Base-by-base conservation (phyloP, 2,888 invertebrate genomes). In the Blera fallax region DNA sequence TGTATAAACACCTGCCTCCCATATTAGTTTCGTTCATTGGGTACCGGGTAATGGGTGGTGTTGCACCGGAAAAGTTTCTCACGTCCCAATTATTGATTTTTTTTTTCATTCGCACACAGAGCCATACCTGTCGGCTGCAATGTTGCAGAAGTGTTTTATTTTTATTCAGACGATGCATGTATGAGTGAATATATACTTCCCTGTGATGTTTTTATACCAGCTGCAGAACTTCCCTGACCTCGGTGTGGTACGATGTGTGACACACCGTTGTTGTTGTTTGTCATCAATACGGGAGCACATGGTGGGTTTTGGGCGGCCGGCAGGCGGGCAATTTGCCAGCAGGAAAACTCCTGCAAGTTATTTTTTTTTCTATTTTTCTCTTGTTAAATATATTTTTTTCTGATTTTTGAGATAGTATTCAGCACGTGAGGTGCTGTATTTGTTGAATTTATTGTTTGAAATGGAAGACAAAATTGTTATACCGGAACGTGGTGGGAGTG, bases 41-140 rank as follows among this genome's bases (percentile, higher is more conserved):
- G 10, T 29, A 37, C 40, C n/a, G 52, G 27, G n/a, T n/a, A n/a
- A n/a, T 52, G 32, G 64, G 50, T 60, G 67, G 67, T 60, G 69
- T 76, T 80, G 80, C 80, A 81, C 80, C 69, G 76, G 76, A 70
- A 70, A 81, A 69, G 65, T 65, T 82, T 76, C 76, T 72, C 82
- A 82, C 82, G 82, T 82, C 64, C 77, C 70, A 70, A 77, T 82
- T 82, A 82, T 82, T 77, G 82, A 82, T 82, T 82, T 76, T 82
- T 64, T 82, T 82, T 76, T 82, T 64, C 32, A 54, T 32, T 32
- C 37, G 18, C 72, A 16, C n/a, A 64, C 37, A 11, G 64, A 6
- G 14, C 14, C 45, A 56, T 34, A 58, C 32, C 2, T n/a, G 11
- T 37, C 8, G 27, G 6, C 37, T 80, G 21, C 29, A 56, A 34